Evolutionary conservation across 2,797 vertebrate genomes (phyloP).

Genomic region (Sarcoramphus papa): DNA sequence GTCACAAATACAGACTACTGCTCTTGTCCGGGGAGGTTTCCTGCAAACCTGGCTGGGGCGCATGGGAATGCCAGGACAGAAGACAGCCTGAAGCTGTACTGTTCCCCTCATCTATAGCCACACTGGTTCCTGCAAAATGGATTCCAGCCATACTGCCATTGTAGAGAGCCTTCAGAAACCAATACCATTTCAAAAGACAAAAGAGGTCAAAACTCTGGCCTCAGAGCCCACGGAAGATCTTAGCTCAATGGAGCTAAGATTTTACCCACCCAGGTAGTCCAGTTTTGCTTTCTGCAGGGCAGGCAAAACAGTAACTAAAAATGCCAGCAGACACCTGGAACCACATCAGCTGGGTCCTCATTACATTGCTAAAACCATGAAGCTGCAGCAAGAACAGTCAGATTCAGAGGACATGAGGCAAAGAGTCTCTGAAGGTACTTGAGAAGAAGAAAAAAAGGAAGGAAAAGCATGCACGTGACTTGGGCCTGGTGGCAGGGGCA

Average conservation of each 20-base stretch:
- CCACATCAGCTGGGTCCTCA: not conserved
- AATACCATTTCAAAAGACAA: not conserved
- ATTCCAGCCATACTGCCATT: not conserved
- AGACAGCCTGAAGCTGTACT: not conserved
- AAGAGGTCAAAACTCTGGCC: not conserved
- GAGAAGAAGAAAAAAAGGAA: not conserved
- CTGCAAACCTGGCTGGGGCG: not conserved
- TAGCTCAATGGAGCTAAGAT: not conserved
- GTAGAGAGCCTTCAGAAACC: not conserved
- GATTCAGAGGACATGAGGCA: not conserved
- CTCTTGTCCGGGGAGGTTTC: not conserved
- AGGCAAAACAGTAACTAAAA: not conserved
- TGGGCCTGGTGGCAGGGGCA: not conserved
- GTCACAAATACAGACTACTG: not conserved
- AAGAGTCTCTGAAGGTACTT: not conserved
- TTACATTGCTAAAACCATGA: not conserved
- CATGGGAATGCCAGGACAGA: not conserved
- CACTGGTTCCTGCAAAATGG: not conserved
- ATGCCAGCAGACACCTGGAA: not conserved
- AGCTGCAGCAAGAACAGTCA: not conserved
- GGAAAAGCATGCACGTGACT: not conserved
- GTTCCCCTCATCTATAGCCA: not conserved
- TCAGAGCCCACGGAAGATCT: not conserved
- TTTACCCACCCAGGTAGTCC: not conserved
- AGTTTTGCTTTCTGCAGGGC: not conserved